These are phyloP conservation scores for Andricus quercusramuli DNA, from an alignment of 2,888 invertebrate species.

Conservation along the genomic window DNA sequence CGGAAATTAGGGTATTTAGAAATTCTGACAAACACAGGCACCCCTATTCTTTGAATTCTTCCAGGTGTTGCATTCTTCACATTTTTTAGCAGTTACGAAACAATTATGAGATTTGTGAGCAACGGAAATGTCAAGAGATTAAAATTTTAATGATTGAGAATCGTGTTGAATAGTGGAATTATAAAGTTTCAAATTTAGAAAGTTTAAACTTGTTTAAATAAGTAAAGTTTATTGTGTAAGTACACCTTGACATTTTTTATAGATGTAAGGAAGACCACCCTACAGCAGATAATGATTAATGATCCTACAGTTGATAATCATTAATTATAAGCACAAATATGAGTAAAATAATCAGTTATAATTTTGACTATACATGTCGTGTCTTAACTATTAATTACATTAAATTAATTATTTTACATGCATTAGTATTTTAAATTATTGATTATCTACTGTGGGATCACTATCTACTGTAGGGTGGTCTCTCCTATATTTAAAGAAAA, in stretches of 20 bases:
- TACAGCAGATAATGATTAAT: no score
- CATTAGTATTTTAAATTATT: no score
- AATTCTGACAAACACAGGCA: neutral
- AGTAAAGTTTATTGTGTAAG: neutral
- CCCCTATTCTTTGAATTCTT: slow-evolving; percentile 24
- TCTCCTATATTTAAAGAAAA: no score
- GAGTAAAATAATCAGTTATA: no score
- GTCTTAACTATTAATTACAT: no score
- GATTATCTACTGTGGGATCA: no score
- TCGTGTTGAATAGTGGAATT: neutral
- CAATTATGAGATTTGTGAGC: slow-evolving; percentile 1
- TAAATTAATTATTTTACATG: no score
- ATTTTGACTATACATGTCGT: no score
- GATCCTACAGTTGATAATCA: no score
- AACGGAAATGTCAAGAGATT: neutral
- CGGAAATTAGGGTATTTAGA: neutral
- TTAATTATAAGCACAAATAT: no score
- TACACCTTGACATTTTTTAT: neutral
- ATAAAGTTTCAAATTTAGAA: neutral
- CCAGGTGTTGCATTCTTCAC: slow-evolving; percentile 24
- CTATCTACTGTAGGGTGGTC: no score
- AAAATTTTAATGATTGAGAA: neutral
- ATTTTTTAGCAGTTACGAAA: slow-evolving; percentile 28
- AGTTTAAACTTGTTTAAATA: neutral
- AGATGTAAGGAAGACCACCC: neutral